Evolutionary conservation across 1,140 invertebrate genomes (phyloP), one percentile per base, ranked within the genome.

Genomic region (Microplitis mediator): DNA sequence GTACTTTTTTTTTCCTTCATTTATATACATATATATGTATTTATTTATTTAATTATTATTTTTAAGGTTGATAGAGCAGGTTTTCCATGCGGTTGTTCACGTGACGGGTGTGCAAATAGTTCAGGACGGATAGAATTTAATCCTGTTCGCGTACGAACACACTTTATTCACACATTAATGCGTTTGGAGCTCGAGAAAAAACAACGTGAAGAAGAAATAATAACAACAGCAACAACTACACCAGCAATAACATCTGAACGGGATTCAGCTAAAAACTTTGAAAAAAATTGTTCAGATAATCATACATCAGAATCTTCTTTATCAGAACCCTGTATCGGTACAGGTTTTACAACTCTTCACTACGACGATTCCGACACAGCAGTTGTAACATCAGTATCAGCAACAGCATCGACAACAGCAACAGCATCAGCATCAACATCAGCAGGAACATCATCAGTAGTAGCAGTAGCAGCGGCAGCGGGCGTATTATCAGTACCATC

Each of bases 81-180:
- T 80, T 99, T 99, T 85, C 98, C 98, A 0, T 99, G 98, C 86
- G 96, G 97, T 23, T 99, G 98, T 86, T 93, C 94, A 0, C 92
- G 95, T 74, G 97, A 98, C 79, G 95, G 95, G 61, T 99, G 98
- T 86, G 94, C 91, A 39, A 99, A 99, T 85, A 92, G 92, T 3
- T 92, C 92, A 64, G 98, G 98, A 5, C 90, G 98, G 69, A 95
- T 98, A 72, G 97, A 99, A 84, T 99, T 99, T 79, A 98, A 99
- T 86, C 96, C 97, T 0, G 92, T 97, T 35, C 90, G 97, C 68
- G 97, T 99, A 3, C 91, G 96, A 64, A 98, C 96, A n/a, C 97
- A 99, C 86, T 99, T 98, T 79, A 97, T 98, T 75, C 96, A 98
- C 80, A 99, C 97, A 0, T 88, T 99, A 8, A 98, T 98, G 97